Conservation (phyloP, 2,113 vertebrate species). For the Entomyzon cyanotis region DNA sequence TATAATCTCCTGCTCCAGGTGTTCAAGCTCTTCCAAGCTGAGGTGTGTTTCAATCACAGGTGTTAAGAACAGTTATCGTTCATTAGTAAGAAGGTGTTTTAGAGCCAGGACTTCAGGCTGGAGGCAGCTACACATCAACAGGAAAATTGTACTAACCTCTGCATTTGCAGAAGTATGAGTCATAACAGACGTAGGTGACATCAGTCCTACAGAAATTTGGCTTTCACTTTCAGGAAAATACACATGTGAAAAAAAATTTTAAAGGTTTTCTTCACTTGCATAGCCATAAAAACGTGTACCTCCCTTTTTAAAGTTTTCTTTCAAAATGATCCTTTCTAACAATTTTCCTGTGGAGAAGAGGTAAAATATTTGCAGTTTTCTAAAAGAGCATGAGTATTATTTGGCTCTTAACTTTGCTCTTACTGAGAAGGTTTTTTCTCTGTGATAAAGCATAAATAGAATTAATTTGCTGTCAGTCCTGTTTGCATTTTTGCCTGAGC, state of each 20-base stretch:
- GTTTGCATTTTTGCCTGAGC: neutral
- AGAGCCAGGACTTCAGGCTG: neutral
- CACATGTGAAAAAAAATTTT: neutral
- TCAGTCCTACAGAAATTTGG: neutral
- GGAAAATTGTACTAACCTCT: neutral
- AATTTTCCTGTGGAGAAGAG: neutral
- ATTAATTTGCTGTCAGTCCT: neutral
- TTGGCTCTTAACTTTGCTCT: neutral
- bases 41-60: neutral
- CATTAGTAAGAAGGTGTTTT: neutral
- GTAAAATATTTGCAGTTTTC: neutral
- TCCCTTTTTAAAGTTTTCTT: neutral
- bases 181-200: neutral
- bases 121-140: neutral
- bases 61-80: neutral
- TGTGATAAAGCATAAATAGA: neutral
- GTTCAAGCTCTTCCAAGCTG: fast-evolving
- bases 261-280: neutral
- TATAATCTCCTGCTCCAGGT: neutral
- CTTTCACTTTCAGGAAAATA: neutral
- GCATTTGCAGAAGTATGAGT: neutral
- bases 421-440: neutral
- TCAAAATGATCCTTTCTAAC: neutral
- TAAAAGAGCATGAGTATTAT: neutral
- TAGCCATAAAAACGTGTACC: neutral